Evolutionary conservation across 2,888 invertebrate species (phyloP).

Genomic region (Nomada ferruginata): DNA sequence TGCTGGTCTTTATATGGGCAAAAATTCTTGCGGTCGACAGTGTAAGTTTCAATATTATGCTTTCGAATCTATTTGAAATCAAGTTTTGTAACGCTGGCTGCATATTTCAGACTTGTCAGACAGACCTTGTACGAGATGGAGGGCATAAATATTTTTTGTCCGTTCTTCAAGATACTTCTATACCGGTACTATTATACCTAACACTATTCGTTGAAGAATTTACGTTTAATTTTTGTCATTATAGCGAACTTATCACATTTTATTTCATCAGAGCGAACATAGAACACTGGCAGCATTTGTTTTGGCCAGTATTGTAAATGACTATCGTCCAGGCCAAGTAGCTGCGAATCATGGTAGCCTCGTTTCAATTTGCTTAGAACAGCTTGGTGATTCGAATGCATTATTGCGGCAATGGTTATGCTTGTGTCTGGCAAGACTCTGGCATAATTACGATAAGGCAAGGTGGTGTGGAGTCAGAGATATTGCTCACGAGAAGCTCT

Average conservation of each 20-base stretch:
- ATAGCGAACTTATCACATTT: constrained; percentile 19
- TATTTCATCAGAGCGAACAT: constrained; percentile 89
- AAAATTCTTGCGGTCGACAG: constrained; percentile 98
- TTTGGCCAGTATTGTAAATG: constrained; percentile 95
- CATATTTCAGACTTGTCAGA: constrained; percentile 92
- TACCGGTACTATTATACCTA: constrained; percentile 86
- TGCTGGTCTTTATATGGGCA: constrained; percentile 99
- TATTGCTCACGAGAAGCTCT: constrained; percentile 98
- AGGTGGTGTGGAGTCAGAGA: constrained; percentile 98
- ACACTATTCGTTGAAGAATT: constrained; percentile 8
- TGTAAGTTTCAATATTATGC: constrained; percentile 85
- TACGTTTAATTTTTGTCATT: neutral
- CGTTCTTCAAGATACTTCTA: constrained; percentile 94
- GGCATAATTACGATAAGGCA: constrained; percentile 95
- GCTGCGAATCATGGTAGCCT: constrained; percentile 95
- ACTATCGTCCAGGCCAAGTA: constrained; percentile 95
- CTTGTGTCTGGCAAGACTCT: constrained; percentile 94
- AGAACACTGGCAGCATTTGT: constrained; percentile 98
- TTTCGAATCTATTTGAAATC: neutral
- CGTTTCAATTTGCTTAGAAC: constrained; percentile 96
- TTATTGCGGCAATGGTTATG: constrained; percentile 94
- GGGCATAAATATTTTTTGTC: constrained; percentile 97
- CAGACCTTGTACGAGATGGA: constrained; percentile 96
- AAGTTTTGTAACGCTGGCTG: neutral
- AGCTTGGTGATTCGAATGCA: constrained; percentile 90